These are phyloP conservation scores for Antheraea mylitta DNA, from an alignment of 1,140 invertebrate genomes.

Conservation along the genomic window DNA sequence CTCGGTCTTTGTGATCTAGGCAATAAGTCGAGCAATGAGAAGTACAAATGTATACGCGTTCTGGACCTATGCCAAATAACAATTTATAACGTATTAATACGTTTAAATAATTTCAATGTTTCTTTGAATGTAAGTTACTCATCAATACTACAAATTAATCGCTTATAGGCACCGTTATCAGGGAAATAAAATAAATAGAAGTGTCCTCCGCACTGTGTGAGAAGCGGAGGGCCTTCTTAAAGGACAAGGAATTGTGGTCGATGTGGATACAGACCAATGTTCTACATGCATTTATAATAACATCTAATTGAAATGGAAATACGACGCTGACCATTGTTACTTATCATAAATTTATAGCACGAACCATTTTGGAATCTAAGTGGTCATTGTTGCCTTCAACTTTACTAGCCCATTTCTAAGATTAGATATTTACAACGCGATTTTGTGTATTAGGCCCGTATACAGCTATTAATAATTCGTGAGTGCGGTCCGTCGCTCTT, in stretches of 20 bases:
- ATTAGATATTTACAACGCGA: constrained; percentile 34
- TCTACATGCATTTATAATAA: constrained; percentile 72
- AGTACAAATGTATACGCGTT: too few species aligned
- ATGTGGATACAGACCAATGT: constrained; percentile 47
- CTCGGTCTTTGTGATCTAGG: too few species aligned
- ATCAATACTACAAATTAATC: neutral
- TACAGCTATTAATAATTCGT: constrained; percentile 68
- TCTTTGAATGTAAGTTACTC: too few species aligned
- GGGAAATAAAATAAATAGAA: neutral
- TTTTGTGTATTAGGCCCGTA: constrained; percentile 44
- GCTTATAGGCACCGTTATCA: neutral
- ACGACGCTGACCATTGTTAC: constrained; percentile 46
- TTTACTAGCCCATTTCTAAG: constrained; percentile 11
- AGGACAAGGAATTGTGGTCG: constrained; percentile 59
- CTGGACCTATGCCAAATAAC: too few species aligned
- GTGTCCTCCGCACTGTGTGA: neutral
- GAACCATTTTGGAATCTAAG: constrained; percentile 4
- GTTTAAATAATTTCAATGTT: too few species aligned
- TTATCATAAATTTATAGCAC: constrained; percentile 45
- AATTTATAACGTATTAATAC: too few species aligned
- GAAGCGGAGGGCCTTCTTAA: constrained; percentile 62
- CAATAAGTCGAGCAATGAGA: too few species aligned
- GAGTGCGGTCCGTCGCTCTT: constrained; percentile 64
- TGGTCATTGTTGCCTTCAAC: neutral
- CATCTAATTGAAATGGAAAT: constrained; percentile 67